These are phyloP conservation scores for Acrocephalus kingi DNA, from an alignment of 2,113 vertebrate species.

Conservation along the genomic window DNA sequence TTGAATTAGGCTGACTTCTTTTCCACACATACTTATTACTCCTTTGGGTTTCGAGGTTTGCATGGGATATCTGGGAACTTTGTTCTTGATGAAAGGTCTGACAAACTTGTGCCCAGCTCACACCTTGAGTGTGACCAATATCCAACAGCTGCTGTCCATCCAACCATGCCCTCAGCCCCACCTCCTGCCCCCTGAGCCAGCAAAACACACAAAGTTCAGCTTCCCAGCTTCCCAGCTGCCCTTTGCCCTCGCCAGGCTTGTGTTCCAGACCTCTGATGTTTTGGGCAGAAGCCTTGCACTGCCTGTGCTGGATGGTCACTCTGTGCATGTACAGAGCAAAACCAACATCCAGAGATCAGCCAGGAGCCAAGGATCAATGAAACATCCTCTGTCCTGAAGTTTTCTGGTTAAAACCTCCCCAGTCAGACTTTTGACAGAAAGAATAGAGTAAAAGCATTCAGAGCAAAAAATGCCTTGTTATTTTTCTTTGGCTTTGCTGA, in stretches of 20 bases:
- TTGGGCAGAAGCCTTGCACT: not conserved
- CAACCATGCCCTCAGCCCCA: not conserved
- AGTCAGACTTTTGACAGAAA: not conserved
- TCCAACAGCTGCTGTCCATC: not conserved
- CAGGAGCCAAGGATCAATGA: not conserved
- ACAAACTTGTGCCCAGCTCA: not conserved
- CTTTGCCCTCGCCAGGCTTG: not conserved
- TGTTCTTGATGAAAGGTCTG: not conserved
- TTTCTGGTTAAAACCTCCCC: not conserved
- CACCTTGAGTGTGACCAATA: not conserved
- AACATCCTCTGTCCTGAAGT: not conserved
- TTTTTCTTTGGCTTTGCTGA: not conserved
- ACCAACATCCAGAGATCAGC: not conserved
- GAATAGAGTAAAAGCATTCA: not conserved
- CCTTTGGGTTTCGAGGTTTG: not conserved
- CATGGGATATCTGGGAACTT: not conserved
- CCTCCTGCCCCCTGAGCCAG: not conserved
- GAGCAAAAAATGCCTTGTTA: not conserved
- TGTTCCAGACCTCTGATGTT: not conserved
- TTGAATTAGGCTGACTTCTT: not conserved
- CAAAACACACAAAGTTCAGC: not conserved
- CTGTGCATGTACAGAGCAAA: not conserved
- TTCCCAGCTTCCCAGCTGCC: not conserved
- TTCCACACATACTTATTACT: not conserved
- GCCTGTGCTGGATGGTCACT: not conserved